Evolutionary conservation across 1,140 invertebrate species (phyloP), one percentile per base, ranked within the genome.

Genomic region (Chironomus striatipennis): DNA sequence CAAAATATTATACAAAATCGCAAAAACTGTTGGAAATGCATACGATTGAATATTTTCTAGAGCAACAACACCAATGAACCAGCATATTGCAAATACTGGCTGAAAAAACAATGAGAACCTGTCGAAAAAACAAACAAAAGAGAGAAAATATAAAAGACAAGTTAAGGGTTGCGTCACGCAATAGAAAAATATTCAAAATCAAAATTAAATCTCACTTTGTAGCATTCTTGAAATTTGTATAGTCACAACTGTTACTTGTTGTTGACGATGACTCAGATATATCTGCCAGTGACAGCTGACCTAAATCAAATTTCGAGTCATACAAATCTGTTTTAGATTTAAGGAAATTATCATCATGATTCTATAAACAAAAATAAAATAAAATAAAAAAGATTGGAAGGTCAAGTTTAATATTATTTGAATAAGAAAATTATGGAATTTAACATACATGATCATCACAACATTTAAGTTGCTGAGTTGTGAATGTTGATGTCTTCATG

Each of bases 21-120:
- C 80, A 77, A 87, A 87, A 73, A 87, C 83, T 17, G 86, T 83
- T n/a, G 89, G 85, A 73, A 89, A 88, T 10, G 85, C 83, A 79
- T 85, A 86, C 76, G 87, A 87, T 7, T 83, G 79, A 2, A 86
- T 84, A 78, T 90, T 90, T 77, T 91, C 90, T n/a, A 91, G 83
- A 10, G 90, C 89, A 7, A 90, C 83, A 7, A 90, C 89, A 2
- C 88, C 87, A 79, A 90, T 85, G 76, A 90, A 90, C 90, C 90
- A 91, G 76, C 86, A 86, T 12, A 88, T 84, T 17, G 86, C 85
- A 77, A 88, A 87, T 74, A 87, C 83, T 43, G 88, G 88, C 75
- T 88, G 83, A 75, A 89, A 77, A 12, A 87, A 83, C 7, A 88
- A 82, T 21, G 86, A 86, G 0, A 87, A 81, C 42, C 64, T 57